Evolutionary conservation across 2,888 invertebrate species (phyloP), one percentile per base, ranked within the genome.

Genomic region (Caradrina kadenii): DNA sequence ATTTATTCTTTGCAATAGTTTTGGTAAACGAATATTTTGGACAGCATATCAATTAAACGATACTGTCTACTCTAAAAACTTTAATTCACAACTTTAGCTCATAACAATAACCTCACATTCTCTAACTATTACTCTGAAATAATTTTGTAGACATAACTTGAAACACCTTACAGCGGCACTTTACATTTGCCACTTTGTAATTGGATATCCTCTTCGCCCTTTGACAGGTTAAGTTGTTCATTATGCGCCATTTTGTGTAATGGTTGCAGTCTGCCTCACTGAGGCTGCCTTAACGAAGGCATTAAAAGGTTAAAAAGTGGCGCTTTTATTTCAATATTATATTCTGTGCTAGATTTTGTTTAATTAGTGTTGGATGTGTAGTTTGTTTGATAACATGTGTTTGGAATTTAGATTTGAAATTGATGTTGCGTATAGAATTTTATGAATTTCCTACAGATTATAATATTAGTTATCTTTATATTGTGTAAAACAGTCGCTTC

Each of bases 191-290:
- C 79, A 81, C 84, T 73, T 74, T 87, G 90, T 92, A 93, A 93
- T 92, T 88, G 87, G 91, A 93, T 93, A 92, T 88, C 82, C 86
- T 82, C 83, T 84, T 86, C 86, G 88, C 89, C 91, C 91, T 90
- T 92, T 92, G 93, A 90, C 92, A 90, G 88, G 89, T 88, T 89
- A 87, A 89, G 87, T 90, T 86, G 88, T 90, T 91, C 90, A 91
- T 93, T 93, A 92, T 83, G 85, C 72, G 76, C 77, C 88, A 88
- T 89, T 91, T 90, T 88, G 86, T 87, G 76, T 87, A 89, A 91
- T 85, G 86, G 78, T 67, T 78, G 79, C 77, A 79, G 81, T 79
- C 79, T 86, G 83, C 82, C 82, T 89, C 81, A 69, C 66, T 74
- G 85, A 86, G 73, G 79, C 76, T 68, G 62, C 10, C 73, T 69